phyloP scores from a whole-genome alignment of 1,140 invertebrate species.

The Drosophila sp. region DNA sequence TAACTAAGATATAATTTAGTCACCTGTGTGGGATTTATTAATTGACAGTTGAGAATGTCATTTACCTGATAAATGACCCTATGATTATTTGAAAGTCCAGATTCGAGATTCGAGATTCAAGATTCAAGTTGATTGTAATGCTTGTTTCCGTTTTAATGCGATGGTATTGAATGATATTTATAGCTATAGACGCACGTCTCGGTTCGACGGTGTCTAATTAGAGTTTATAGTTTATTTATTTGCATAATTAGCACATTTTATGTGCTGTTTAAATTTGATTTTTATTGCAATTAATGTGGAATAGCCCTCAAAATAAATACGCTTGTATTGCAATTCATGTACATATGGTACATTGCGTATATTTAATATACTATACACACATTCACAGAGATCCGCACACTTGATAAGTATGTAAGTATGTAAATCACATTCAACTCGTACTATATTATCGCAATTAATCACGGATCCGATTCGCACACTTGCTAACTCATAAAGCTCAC shows the following conservation, averaged over 20 bases:
- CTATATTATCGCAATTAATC: constrained; percentile 42
- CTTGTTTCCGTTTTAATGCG: constrained; percentile 33
- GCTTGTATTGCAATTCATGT: constrained; percentile 17
- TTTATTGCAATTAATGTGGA: constrained; percentile 75
- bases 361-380: constrained; percentile 10
- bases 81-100: background rate
- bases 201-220: constrained; percentile 70
- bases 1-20: background rate
- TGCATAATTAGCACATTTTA: constrained; percentile 73
- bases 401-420: constrained; percentile 24
- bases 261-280: constrained; percentile 74
- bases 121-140: constrained; percentile 12
- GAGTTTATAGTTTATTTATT: constrained; percentile 78
- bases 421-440: constrained; percentile 48
- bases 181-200: constrained; percentile 59
- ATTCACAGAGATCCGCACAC: background rate
- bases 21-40: background rate
- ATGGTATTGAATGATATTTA: constrained; percentile 25
- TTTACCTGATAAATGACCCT: constrained; percentile 14
- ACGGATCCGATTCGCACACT: constrained; percentile 56
- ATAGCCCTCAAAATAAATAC: constrained; percentile 59
- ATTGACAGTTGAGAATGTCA: background rate
- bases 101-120: background rate
- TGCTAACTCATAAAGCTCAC: constrained; percentile 65
- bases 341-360: too few relatives aligned